Evolutionary conservation across 2,113 vertebrate genomes (phyloP).

Genomic region (Engystomops pustulosus): DNA sequence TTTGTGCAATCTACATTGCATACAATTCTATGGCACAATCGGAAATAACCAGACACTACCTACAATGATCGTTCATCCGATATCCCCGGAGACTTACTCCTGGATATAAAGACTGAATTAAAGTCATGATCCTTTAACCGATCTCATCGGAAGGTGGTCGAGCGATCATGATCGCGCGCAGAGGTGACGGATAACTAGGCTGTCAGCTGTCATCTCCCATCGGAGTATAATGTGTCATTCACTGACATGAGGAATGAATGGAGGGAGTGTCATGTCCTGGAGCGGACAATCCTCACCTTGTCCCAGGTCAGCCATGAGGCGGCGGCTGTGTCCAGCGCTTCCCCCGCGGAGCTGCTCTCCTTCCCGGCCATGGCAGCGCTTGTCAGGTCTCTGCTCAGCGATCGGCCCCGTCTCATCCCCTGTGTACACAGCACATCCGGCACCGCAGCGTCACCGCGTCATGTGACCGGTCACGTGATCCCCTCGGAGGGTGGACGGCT

Average conservation of each 20-base stretch:
- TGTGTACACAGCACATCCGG: background rate
- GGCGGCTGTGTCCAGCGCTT: slow-evolving; percentile 70
- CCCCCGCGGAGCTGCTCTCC: slow-evolving; percentile 63
- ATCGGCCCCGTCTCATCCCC: too few species aligned
- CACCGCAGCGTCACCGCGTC: background rate
- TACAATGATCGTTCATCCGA: too few species aligned
- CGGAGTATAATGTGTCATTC: background rate
- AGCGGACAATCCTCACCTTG: slow-evolving; percentile 72
- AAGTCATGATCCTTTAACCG: too few species aligned
- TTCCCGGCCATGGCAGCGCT: slow-evolving; percentile 63
- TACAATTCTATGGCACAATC: too few species aligned
- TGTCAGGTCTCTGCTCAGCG: background rate
- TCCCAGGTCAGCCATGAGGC: slow-evolving; percentile 83
- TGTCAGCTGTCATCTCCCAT: too few species aligned
- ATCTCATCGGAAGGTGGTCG: too few species aligned
- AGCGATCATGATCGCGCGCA: too few species aligned
- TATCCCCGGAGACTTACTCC: too few species aligned
- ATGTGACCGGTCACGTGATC: background rate
- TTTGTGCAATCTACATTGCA: too few species aligned
- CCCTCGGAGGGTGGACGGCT: background rate
- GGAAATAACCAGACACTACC: too few species aligned
- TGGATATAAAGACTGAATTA: too few species aligned
- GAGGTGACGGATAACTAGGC: too few species aligned
- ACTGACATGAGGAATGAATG: background rate
- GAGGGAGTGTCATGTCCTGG: background rate